phyloP scores from a whole-genome alignment of 2,113 vertebrate genomes.

The Hyperoodon ampullatus region DNA sequence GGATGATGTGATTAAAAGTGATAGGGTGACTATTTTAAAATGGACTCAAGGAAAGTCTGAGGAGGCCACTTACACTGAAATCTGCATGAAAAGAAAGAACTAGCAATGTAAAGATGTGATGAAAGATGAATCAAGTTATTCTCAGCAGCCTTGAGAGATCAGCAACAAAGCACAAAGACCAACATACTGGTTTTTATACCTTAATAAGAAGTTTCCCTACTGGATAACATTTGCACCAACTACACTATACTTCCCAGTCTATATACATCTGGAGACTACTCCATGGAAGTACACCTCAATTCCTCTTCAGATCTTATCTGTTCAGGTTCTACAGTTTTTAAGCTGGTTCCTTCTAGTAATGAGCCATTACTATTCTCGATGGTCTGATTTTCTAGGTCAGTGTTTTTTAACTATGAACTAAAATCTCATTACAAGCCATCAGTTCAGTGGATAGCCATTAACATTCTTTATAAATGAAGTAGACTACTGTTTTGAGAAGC shows the following conservation, averaged over 20 bases:
- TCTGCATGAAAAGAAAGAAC: constrained; percentile 26
- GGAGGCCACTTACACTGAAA: background rate
- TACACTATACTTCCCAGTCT: background rate
- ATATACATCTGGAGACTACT: background rate
- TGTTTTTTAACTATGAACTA: background rate
- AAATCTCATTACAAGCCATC: background rate
- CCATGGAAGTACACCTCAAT: background rate
- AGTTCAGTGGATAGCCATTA: constrained; percentile 5
- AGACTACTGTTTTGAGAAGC: background rate
- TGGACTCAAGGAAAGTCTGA: background rate
- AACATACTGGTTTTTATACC: background rate
- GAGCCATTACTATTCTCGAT: background rate
- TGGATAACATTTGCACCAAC: background rate
- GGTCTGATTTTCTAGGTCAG: background rate
- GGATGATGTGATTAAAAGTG: background rate
- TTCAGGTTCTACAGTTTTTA: background rate
- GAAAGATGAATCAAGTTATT: constrained; percentile 5
- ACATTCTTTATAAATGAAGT: background rate
- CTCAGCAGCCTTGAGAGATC: background rate
- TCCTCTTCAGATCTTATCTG: background rate
- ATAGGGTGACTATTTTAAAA: background rate
- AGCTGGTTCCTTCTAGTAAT: background rate
- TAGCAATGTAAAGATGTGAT: background rate
- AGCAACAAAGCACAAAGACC: background rate
- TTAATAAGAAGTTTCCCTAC: background rate